Base-by-base conservation (phyloP, 2,113 vertebrate species). In the Pleuronectes platessa region DNA sequence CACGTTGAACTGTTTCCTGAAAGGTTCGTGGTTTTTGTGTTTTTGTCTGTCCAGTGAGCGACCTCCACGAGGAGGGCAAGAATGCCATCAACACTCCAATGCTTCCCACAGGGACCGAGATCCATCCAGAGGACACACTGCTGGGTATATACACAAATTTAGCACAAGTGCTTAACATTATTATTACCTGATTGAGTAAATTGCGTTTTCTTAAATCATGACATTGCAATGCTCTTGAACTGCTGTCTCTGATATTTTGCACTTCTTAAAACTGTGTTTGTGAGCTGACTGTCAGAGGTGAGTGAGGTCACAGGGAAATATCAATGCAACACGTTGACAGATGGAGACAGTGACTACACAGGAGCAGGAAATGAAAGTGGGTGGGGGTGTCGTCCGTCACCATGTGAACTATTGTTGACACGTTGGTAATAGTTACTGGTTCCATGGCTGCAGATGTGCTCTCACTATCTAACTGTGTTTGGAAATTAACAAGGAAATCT, bases 51-150 rank as follows among this genome's bases (percentile, higher is more conserved):
- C 20, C 88, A 99, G 98, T 97, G 96, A 97, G 90, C 47, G 97
- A 98, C 91, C 95, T 99, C 76, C 97, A 97, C 53, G 97, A 98
- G 83, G 98, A 99, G 82, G 98, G 98, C 17, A 98, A 96, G 86
- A 96, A 96, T 80, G 97, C 98, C 78, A 98, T 99, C 94, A 96
- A 97, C 61, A 92, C 94, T 0, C 96, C 98, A 0, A 93, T 98
- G 95, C 93, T 95, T 0, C 95, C 95, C 12, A 80, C 94, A 1
- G 62, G 86, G 0, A 89, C 88, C 13, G 96, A 96, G 49, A 84
- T 98, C 65, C 96, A 97, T 61, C 97, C 97, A 0, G 97, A 98
- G 81, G 97, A 99, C 83, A 94, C 96, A 1, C 82, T 97, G 6
- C 85, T 99, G 35, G 98, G 98, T 99, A 96, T 18, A 17, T 26